Evolutionary conservation across 2,797 vertebrate genomes (phyloP).

Genomic region (Ptychobarbus kaznakovi): DNA sequence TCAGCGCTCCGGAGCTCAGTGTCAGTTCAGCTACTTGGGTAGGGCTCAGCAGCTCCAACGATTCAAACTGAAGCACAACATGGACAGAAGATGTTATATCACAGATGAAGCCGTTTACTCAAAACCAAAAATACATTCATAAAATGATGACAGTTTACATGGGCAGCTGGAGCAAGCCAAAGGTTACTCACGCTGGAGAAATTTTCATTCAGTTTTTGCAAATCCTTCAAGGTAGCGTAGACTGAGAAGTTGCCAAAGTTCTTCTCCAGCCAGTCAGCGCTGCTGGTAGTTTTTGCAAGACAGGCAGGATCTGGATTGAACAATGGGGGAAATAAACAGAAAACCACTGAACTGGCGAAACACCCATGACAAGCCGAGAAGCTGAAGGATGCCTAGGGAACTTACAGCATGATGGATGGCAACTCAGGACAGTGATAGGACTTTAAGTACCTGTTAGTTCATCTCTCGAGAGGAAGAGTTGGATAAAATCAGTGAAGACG

Average conservation of each 20-base stretch:
- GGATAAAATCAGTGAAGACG: conserved; percentile 61
- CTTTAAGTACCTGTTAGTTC: conserved; percentile 62
- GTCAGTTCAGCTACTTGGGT: conserved; percentile 49
- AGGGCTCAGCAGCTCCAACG: conserved; percentile 36
- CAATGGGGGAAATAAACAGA: neutral
- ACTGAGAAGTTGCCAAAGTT: conserved; percentile 11
- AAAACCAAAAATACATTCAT: neutral
- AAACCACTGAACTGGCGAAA: neutral
- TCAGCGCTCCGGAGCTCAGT: conserved; percentile 46
- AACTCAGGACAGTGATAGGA: neutral
- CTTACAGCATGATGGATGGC: too few species aligned
- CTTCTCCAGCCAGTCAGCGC: conserved; percentile 12
- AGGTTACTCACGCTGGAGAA: conserved; percentile 27
- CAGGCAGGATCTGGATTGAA: conserved; percentile 8
- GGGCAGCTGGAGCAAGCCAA: too few species aligned
- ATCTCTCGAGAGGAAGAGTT: neutral
- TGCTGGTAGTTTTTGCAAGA: neutral
- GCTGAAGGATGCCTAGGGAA: neutral
- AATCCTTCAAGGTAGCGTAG: neutral
- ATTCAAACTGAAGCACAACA: conserved; percentile 45
- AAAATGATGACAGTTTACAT: too few species aligned
- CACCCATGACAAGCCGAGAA: neutral
- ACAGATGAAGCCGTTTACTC: neutral
- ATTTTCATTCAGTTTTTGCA: conserved; percentile 34
- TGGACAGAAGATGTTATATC: neutral